Conservation (phyloP, 2,797 vertebrate genomes). For the Anguilla pacifica region DNA sequence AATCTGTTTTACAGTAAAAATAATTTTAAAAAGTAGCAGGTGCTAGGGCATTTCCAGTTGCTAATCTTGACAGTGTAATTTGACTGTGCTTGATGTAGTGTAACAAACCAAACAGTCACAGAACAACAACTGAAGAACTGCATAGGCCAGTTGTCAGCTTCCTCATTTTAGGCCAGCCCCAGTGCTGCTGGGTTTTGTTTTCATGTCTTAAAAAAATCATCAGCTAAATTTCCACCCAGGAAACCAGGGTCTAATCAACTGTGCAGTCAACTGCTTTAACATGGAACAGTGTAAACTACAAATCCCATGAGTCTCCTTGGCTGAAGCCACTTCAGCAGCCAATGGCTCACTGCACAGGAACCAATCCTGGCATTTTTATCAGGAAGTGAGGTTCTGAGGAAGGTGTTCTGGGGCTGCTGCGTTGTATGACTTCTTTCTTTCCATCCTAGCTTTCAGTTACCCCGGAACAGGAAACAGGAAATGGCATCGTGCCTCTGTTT, state of each 20-base stretch:
- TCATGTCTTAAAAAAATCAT: not conserved
- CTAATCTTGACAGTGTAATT: not conserved
- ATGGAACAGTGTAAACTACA: not conserved
- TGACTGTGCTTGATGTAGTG: not conserved
- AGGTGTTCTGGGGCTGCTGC: no score
- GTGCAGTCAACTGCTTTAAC: not conserved
- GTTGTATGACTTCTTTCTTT: not conserved
- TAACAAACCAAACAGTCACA: not conserved
- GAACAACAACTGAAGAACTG: not conserved
- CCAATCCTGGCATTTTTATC: no score
- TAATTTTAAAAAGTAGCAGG: not conserved
- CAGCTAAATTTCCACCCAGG: not conserved
- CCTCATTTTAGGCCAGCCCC: not conserved
- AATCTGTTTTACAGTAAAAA: not conserved
- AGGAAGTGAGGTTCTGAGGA: no score
- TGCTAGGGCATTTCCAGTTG: not conserved
- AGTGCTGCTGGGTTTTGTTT: not conserved
- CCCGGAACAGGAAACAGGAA: conserved; percentile 70
- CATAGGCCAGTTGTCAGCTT: not conserved
- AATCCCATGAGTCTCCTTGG: not conserved
- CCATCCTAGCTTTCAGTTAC: not conserved
- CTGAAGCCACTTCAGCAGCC: no score
- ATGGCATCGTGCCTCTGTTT: conserved; percentile 51
- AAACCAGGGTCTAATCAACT: not conserved
- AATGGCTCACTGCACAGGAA: no score